Conservation (phyloP, 1,140 invertebrate species). For the Orchestia grillus region DNA sequence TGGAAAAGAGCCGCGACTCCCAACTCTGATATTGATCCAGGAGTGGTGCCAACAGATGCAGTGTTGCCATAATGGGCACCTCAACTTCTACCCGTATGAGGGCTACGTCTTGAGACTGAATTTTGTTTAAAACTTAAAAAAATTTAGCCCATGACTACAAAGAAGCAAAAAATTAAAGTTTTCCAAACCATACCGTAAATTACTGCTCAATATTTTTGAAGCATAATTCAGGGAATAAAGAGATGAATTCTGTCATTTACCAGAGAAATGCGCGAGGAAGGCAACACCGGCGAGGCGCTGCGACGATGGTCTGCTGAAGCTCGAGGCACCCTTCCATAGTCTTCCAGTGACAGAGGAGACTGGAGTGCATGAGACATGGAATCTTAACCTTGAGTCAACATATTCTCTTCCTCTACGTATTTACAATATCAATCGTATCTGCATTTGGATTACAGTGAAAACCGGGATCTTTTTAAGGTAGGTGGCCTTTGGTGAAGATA, state of each 20-base stretch:
- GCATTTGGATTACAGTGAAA: constrained; percentile 50
- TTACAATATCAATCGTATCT: neutral
- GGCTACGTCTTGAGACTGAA: neutral
- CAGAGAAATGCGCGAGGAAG: neutral
- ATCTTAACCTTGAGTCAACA: constrained; percentile 45
- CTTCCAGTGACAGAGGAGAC: constrained; percentile 37
- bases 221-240: neutral
- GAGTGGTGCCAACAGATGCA: constrained; percentile 20
- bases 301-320: constrained; percentile 33
- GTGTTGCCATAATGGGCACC: neutral
- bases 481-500: neutral
- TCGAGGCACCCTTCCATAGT: neutral
- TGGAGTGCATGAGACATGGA: constrained; percentile 23
- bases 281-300: neutral
- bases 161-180: neutral
- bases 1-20: constrained; percentile 16
- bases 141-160: neutral
- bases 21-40: constrained; percentile 32
- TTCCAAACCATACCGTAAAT: neutral
- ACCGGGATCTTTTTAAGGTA: neutral
- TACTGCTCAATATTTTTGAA: neutral
- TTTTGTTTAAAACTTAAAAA: neutral
- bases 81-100: neutral
- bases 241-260: neutral
- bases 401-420: constrained; percentile 35